Conservation (phyloP, 2,888 invertebrate genomes). For the Leptinotarsa peninsularis region DNA sequence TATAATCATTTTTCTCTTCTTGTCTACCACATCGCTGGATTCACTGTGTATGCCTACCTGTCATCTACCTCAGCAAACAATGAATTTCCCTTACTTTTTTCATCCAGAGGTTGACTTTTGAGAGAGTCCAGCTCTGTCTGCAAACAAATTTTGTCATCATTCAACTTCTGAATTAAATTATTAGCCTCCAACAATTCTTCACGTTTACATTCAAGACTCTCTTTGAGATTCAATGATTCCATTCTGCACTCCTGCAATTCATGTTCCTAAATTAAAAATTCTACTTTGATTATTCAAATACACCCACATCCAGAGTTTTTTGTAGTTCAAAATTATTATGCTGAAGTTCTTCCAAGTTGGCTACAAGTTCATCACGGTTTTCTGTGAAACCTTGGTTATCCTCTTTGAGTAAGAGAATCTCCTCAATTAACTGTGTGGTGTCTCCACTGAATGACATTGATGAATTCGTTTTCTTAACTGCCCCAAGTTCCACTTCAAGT, state of each 20-base stretch:
- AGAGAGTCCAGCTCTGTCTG: constrained; percentile 55
- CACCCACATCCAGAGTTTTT: constrained; percentile 32
- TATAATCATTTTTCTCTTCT: no score
- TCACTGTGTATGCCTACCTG: constrained; percentile 48
- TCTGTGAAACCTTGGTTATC: constrained; percentile 36
- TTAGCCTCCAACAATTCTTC: constrained; percentile 54
- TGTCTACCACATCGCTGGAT: background rate
- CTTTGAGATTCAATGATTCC: constrained; percentile 49
- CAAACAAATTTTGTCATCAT: constrained; percentile 54
- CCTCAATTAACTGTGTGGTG: constrained; percentile 37
- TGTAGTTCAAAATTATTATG: constrained; percentile 31
- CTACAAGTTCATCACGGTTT: constrained; percentile 42
- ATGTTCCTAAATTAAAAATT: constrained; percentile 15
- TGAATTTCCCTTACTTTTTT: constrained; percentile 59
- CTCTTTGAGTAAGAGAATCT: constrained; percentile 34
- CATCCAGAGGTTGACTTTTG: constrained; percentile 56
- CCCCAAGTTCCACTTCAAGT: constrained; percentile 36
- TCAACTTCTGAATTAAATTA: constrained; percentile 51
- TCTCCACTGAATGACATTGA: constrained; percentile 35
- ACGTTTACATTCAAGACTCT: constrained; percentile 50
- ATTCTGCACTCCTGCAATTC: constrained; percentile 43
- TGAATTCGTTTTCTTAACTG: constrained; percentile 33
- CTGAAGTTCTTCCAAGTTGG: constrained; percentile 38
- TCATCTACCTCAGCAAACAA: constrained; percentile 63
- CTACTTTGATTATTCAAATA: background rate